Evolutionary conservation across 1,140 invertebrate species (phyloP), one percentile per base, ranked within the genome.

Genomic region (Drosophila kepulauana): DNA sequence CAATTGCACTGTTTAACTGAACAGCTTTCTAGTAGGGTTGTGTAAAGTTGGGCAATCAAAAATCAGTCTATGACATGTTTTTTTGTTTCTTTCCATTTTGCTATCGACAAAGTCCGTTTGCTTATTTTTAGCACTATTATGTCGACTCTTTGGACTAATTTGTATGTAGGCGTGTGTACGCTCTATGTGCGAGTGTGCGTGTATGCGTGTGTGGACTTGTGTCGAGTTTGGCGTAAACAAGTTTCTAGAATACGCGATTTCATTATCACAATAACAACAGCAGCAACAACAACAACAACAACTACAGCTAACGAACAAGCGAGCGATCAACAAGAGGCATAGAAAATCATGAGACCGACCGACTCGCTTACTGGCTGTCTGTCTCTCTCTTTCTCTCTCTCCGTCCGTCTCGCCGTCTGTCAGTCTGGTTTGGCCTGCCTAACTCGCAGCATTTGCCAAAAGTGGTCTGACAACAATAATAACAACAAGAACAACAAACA

Each of bases 221-320:
- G 78, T 69, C 65, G 46, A 66, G 70, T 81, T 89, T 82, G 75
- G 79, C 88, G 79, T 91, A 91, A 91, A 91, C 88, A 91, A 91
- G 88, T 91, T 91, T 91, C 73, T 90, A 88, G 77, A 91, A 88
- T 84, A 82, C 71, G 75, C 69, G 69, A 85, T 89, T 85, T 82
- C 78, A 89, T 89, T 89, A 89, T 90, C 85, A 75, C 61, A 78
- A 62, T 43, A 52, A 61, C 52, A 78, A 65, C 46, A 66, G n/a
- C 56, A 67, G 10, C 56, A 67, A 64, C 35, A 38, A 10, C 1
- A 38, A 63, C n/a, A n/a, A n/a, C n/a, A n/a, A n/a, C n/a, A n/a
- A n/a, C n/a, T n/a, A n/a, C n/a, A n/a, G n/a, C n/a, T n/a, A n/a
- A n/a, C n/a, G n/a, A n/a, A n/a, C 43, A 13, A 33, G 7, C 41